A percentile compares a stretch with the other conserved stretches of the same genome.
These are phyloP conservation scores for Machimus rusticus DNA, from an alignment of 2,888 invertebrate genomes.

Conservation along the genomic window DNA sequence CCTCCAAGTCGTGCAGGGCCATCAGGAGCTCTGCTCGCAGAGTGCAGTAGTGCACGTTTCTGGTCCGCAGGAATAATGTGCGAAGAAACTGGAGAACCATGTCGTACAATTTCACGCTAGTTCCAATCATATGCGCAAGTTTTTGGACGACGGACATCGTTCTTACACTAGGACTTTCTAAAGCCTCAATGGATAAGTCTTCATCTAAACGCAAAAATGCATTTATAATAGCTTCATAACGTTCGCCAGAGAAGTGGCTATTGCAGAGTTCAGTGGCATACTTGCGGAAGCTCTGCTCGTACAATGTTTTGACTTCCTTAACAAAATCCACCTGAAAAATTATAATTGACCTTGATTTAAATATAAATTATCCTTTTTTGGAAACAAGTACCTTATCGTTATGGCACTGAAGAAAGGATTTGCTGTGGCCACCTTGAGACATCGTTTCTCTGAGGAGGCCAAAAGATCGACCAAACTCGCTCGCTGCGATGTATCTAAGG, in stretches of 20 bases:
- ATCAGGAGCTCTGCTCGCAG: constrained; percentile 89
- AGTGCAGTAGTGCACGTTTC: constrained; percentile 96
- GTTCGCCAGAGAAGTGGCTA: constrained; percentile 58
- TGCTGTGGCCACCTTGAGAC: constrained; percentile 56
- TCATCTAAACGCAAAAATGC: constrained; percentile 86
- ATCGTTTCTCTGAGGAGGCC: constrained; percentile 66
- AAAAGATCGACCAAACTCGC: constrained; percentile 72
- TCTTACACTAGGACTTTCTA: constrained; percentile 66
- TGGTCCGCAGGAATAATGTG: constrained; percentile 88
- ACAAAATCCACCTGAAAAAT: constrained; percentile 69
- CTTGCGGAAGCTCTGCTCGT: constrained; percentile 73
- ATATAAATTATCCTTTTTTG: neutral
- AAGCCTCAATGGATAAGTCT: constrained; percentile 83
- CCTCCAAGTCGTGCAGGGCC: constrained; percentile 95
- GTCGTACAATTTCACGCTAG: constrained; percentile 75
- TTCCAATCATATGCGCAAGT: constrained; percentile 90
- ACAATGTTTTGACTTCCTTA: constrained; percentile 75
- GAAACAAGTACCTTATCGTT: constrained; percentile 64
- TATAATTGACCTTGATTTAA: neutral
- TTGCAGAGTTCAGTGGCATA: constrained; percentile 69
- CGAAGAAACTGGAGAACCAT: constrained; percentile 95
- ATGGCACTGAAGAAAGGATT: constrained; percentile 65
- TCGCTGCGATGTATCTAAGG: constrained; percentile 85
- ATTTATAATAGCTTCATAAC: constrained; percentile 73
- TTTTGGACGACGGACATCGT: constrained; percentile 89